Evolutionary conservation across 2,888 invertebrate species (phyloP).

Genomic region (Lampropteryx suffumata): DNA sequence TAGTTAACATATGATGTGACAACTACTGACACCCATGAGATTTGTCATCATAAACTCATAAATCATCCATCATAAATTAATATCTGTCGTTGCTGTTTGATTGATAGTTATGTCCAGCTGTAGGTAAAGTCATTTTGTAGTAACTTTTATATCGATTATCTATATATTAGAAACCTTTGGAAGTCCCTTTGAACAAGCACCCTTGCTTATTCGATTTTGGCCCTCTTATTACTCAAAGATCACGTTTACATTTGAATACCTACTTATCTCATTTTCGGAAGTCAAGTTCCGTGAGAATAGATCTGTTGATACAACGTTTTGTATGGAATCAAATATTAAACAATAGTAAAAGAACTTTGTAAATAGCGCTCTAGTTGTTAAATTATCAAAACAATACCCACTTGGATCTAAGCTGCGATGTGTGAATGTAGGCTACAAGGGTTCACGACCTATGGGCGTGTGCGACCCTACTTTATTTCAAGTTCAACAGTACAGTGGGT

Average conservation of each 20-base stretch:
- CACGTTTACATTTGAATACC: too few species aligned
- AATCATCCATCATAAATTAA: too few species aligned
- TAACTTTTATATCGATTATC: too few species aligned
- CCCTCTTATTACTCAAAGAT: background rate
- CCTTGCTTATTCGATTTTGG: background rate
- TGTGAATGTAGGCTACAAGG: constrained; percentile 33
- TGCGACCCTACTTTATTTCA: constrained; percentile 60
- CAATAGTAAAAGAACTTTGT: constrained; percentile 18
- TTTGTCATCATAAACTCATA: too few species aligned
- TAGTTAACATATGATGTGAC: too few species aligned
- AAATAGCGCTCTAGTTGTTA: constrained; percentile 19
- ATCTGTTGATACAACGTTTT: constrained; percentile 16
- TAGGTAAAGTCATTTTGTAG: too few species aligned
- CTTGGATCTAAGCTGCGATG: constrained; percentile 12
- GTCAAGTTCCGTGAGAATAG: constrained; percentile 16
- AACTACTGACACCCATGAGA: too few species aligned
- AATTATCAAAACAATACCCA: constrained; percentile 28
- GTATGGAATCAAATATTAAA: constrained; percentile 12
- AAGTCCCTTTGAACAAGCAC: background rate
- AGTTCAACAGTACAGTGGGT: constrained; percentile 51
- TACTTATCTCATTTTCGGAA: background rate
- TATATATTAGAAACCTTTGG: too few species aligned
- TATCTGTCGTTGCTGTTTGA: too few species aligned
- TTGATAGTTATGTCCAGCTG: too few species aligned
- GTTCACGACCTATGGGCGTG: constrained; percentile 59